Evolutionary conservation across 2,797 vertebrate genomes (phyloP), one percentile per base, ranked within the genome.

Genomic region (Anas flavirostris): DNA sequence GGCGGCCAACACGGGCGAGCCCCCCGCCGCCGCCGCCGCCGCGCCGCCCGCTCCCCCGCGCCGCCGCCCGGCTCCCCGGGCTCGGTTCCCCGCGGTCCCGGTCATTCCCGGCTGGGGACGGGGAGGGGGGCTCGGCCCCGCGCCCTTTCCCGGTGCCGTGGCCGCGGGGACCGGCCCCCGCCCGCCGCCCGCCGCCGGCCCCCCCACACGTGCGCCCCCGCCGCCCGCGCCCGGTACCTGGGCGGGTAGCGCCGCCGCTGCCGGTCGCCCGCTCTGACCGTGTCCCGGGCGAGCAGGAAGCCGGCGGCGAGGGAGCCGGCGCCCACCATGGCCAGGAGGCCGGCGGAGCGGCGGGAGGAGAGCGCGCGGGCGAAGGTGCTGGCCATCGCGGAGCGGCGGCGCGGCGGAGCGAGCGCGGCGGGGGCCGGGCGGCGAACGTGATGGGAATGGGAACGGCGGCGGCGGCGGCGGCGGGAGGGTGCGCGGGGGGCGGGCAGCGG

Each of bases 161-260:
- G 37, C 50, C 72, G 70, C 70, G 56, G 50, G 21, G 60, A 64
- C n/a, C 59, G 17, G 19, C 75, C 64, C 39, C 44, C 62, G 19
- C 60, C 74, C 74, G 46, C 56, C 43, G 33, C 53, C 25, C 33
- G 31, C 41, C 43, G 23, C 10, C 29, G 35, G 19, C 44, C 44
- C 28, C 29, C 37, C 52, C 53, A 35, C 62, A 37, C 37, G 43
- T 52, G 72, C 46, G 43, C 52, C 64, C n/a, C 58, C 83, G 62
- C 77, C 39, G 68, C 74, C 83, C 64, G 29, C 43, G 29, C 63
- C 46, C 41, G 73, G 90, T 98, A 99, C 99, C 99, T 99, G 91
- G 99, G 98, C 43, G 99, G 99, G 97, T 99, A 99, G 19, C 97
- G 96, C 97, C 98, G 98, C 70, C 99, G 98, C 74, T 95, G 95